Base-by-base conservation (phyloP, 2,888 invertebrate genomes). In the Clepsis dumicolana region DNA sequence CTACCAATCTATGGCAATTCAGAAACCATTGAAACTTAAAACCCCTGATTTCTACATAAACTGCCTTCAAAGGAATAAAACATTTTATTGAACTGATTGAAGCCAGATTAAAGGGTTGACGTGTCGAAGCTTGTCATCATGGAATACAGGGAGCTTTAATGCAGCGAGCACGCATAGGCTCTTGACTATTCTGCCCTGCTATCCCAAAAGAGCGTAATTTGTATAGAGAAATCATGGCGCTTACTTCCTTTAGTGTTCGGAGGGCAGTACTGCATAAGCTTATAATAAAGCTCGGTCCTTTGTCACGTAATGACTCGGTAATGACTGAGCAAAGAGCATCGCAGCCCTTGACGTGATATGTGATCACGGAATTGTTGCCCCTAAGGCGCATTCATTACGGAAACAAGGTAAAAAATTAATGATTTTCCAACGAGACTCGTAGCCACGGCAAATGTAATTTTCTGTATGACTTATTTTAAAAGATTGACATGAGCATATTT, bases 311-410 rank as follows among this genome's bases (percentile, higher is more conserved):
- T 81, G 73, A 79, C 72, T 7, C 57, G 24, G 71, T 84, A 83
- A 86, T 83, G 78, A 87, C 78, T 78, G 80, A 80, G 71, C 74
- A 76, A 79, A 35, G 79, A 80, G 75, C 74, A 73, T 77, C 73
- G 74, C 72, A 70, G 70, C 74, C 77, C 77, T 77, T 76, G 24
- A 64, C 53, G 62, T 70, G 41, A 65, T 48, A 35, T 32, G 52
- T 65, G 63, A 53, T 71, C 56, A 67, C 56, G 75, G 75, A 81
- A 79, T 76, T 77, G 77, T 77, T 73, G 77, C 62, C 80, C 87
- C 79, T 65, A 74, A 75, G 85, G 86, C 85, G 73, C 69, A 76
- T 71, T 75, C 80, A 85, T 87, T 83, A 84, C 72, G 73, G 76
- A 76, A 74, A 80, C 74, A 71, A 68, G 72, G 73, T 77, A 80